Evolutionary conservation across 2,113 vertebrate genomes (phyloP), one percentile per base, ranked within the genome.

Genomic region (Cyanocitta stelleri): DNA sequence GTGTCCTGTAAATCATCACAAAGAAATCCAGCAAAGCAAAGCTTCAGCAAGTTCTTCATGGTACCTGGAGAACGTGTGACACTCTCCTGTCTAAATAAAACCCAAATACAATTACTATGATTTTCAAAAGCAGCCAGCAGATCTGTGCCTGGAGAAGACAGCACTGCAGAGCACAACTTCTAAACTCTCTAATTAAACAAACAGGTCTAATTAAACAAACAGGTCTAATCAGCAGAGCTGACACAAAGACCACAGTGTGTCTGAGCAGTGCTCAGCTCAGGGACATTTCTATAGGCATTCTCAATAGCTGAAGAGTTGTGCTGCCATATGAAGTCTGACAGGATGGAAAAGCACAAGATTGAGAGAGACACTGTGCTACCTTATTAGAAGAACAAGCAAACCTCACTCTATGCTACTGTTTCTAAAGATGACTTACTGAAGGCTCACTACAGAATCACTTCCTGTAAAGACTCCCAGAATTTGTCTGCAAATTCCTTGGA

Each of bases 361-460:
- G 43, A 75, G 32, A 77, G 37, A 37, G 15, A 82, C 9, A 26
- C 12, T 6, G 4, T 2, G 1, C 26, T 16, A 74, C 14, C 24
- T 89, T 32, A 35, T 23, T 16, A 92, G 46, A 1, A 73, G 17
- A 92, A 69, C 2, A 9, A 82, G 32, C 29, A 78, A 68, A 90
- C 51, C 30, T 66, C 82, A 85, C 30, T 23, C 6, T 1, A 26
- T 3, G 10, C 24, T 33, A 58, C 30, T 0, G 0, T 27, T 93
- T 43, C 66, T 55, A 52, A 89, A 82, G n/a, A 19, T 6, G 37
- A 66, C 23, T 88, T 39, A 58, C 20, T 33, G 59, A 87, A 76
- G n/a, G 22, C 15, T 64, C 44, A 27, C n/a, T 74, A 58, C 8
- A 51, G 37, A 71, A 87, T n/a, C 46, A 19, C 64, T 73, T 52